Conservation (phyloP, 2,113 vertebrate genomes). For the Rhynchopsitta pachyrhyncha region DNA sequence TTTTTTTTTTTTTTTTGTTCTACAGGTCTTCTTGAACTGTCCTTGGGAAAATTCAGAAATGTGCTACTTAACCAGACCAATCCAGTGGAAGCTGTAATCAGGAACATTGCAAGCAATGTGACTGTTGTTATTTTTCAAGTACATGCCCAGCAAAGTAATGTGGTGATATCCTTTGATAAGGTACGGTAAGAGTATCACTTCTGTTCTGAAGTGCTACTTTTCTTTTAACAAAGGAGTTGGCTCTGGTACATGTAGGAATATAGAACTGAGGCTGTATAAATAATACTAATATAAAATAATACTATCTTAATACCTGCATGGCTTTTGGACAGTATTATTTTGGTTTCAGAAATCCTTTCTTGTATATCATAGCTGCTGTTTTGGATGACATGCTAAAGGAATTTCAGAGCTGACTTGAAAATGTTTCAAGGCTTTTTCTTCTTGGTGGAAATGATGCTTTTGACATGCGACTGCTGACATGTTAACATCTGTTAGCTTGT, state of each 20-base stretch:
- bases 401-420: background rate
- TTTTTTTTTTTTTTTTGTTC: background rate
- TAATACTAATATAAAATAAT: background rate
- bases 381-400: background rate
- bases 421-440: background rate
- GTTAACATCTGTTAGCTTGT: background rate
- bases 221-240: background rate
- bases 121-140: constrained; percentile 87
- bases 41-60: constrained; percentile 86
- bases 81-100: constrained; percentile 82
- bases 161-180: constrained; percentile 85
- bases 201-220: background rate
- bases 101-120: constrained; percentile 78
- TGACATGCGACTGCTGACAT: background rate
- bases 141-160: constrained; percentile 84
- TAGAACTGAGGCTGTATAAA: background rate
- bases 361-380: background rate
- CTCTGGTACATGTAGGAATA: background rate
- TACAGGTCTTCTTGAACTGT: constrained; percentile 85
- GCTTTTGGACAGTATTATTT: background rate
- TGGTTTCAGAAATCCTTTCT: background rate
- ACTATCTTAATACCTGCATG: background rate
- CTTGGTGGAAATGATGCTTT: background rate
- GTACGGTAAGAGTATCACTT: constrained; percentile 66
- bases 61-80: constrained; percentile 78